Evolutionary conservation across 2,888 invertebrate species (phyloP), one percentile per base, ranked within the genome.

Genomic region (Apocheima hispidaria): DNA sequence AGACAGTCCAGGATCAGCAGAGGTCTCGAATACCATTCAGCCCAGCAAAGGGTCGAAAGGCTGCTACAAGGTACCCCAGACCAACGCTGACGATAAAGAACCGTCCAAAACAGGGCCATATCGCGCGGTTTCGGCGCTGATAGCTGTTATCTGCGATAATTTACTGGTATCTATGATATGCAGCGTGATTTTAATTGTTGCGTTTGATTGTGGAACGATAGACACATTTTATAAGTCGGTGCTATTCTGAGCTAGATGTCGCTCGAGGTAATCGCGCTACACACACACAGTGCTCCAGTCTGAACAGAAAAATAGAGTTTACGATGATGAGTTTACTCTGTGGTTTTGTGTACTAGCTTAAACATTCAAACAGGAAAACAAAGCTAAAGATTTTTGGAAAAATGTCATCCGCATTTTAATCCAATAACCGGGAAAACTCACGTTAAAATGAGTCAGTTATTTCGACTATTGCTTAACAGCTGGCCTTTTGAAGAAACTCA

Each of bases 21-120:
- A 91, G 91, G 93, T 93, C 93, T 93, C 93, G 93, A 93, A 93
- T 93, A 93, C 93, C 93, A 83, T 72, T 79, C 86, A 84, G 83
- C 88, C 87, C 79, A 72, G 83, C 72, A 78, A 77, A 78, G 74
- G 80, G 81, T 75, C 67, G 74, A 60, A 73, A 76, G 85, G 81
- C 87, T 79, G 78, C 73, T 66, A 46, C 69, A 70, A 79, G 92
- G 91, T 88, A 92, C 92, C 90, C 93, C 88, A 90, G 92, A 92
- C 92, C 90, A 90, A 89, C 88, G 89, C 91, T 91, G 92, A 92
- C 91, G 86, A 82, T 86, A 81, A 71, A 68, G 63, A 62, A 60
- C 49, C 68, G 83, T 79, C 91, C 83, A 92, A 92, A 81, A 82
- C 81, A 54, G 20, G 52, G 61, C 69, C 81, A 35, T 88, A 88